phyloP scores from a whole-genome alignment of 53 echinoderm and acorn worm species.

The Arbacia lixula region DNA sequence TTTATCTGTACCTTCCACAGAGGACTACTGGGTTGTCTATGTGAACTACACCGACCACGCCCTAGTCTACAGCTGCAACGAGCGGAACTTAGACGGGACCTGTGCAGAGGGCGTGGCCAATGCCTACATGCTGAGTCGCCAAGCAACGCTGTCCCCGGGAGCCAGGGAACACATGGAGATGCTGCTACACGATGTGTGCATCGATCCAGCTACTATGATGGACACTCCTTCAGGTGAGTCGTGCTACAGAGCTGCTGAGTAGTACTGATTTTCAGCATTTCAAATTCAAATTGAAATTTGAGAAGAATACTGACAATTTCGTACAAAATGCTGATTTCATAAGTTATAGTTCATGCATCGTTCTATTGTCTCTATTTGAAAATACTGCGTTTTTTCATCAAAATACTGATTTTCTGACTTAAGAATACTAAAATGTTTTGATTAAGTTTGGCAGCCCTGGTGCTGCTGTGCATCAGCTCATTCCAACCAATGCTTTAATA shows the following conservation, averaged over 20 bases:
- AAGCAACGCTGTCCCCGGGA: not conserved
- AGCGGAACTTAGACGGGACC: constrained; percentile 47
- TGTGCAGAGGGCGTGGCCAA: constrained; percentile 52
- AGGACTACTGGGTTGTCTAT: constrained; percentile 79
- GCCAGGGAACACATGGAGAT: constrained; percentile 11
- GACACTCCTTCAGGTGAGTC: constrained; percentile 60
- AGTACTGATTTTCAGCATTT: not conserved
- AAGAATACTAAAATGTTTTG: too few relatives aligned
- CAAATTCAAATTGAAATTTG: too few relatives aligned
- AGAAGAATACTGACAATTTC: too few relatives aligned
- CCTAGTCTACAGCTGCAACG: constrained; percentile 71
- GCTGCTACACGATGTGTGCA: constrained; percentile 19
- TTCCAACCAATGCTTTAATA: too few relatives aligned
- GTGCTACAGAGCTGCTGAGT: too few relatives aligned
- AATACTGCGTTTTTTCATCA: too few relatives aligned
- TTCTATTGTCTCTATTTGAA: too few relatives aligned
- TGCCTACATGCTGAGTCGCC: constrained; percentile 64
- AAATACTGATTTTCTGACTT: too few relatives aligned
- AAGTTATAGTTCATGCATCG: too few relatives aligned
- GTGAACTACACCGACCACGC: constrained; percentile 68
- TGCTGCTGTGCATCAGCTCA: too few relatives aligned
- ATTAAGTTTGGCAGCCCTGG: too few relatives aligned
- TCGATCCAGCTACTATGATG: constrained; percentile 30
- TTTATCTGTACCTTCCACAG: constrained; percentile 17
- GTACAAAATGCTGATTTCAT: too few relatives aligned